Evolutionary conservation across 2,797 vertebrate genomes (phyloP), one percentile per base, ranked within the genome.

Genomic region (Galagoides demidoff): DNA sequence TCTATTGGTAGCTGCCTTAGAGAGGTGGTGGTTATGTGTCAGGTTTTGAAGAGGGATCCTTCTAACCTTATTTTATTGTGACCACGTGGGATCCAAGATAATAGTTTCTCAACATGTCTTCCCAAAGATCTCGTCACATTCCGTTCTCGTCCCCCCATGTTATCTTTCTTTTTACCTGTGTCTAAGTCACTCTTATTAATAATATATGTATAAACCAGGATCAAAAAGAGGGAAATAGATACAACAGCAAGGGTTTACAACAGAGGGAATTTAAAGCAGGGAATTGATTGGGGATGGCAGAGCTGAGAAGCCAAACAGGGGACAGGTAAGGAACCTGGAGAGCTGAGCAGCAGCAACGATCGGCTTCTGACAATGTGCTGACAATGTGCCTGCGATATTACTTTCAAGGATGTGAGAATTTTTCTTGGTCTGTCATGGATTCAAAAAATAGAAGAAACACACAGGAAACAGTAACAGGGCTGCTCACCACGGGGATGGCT

Each of bases 261-360:
- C 22, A 70, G 61, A 71, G 8, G n/a, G 25, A 81, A 59, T 68
- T 90, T 76, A 78, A 64, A 49, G 70, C 22, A 27, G 71, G 74
- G n/a, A 64, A 52, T 2, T 57, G 11, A 57, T 83, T 39, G 11
- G 13, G 43, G 49, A 88, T 1, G 3, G 52, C 16, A 81, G 61
- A 86, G 89, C 66, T 66, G 63, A 93, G 34, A 85, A 91, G 49
- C 27, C 61, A 49, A 55, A 81, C 1, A 37, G n/a, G 73, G 45
- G 43, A 63, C 22, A 34, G n/a, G 2, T 13, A 70, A 52, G n/a
- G n/a, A 70, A 23, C 6, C 14, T 43, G 45, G 81, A 71, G 76
- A 66, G 14, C 25, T 45, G 2, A 45, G 64, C 25, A n/a, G 16
- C 11, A 70, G 52, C 39, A 57, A 52, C 71, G 59, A 71, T 31